phyloP scores from a whole-genome alignment of 2,888 invertebrate genomes.

The Choristoneura rosaceana region DNA sequence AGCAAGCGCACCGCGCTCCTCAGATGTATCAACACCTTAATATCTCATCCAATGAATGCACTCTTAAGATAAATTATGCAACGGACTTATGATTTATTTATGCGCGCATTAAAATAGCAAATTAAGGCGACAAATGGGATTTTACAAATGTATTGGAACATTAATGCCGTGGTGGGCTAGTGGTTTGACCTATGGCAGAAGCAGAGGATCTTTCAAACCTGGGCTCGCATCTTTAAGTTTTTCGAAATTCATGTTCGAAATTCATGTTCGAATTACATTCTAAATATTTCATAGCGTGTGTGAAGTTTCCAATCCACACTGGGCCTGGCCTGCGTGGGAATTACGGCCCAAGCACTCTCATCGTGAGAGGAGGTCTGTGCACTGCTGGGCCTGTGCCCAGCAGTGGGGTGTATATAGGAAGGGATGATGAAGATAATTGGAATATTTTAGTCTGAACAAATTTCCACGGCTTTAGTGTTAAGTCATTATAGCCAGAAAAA shows the following conservation, averaged over 20 bases:
- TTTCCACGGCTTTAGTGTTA: neutral
- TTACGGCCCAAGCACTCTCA: too few relatives aligned
- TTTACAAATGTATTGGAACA: neutral
- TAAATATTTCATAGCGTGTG: neutral
- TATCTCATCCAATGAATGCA: constrained; percentile 78
- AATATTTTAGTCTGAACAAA: neutral
- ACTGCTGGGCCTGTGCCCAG: too few relatives aligned
- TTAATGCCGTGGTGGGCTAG: neutral
- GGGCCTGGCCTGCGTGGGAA: too few relatives aligned
- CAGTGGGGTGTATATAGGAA: too few relatives aligned
- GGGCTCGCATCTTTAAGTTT: too few relatives aligned
- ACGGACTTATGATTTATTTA: constrained; percentile 77
- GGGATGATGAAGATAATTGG: too few relatives aligned
- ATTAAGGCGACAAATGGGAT: neutral
- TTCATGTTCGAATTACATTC: too few relatives aligned
- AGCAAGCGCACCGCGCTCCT: constrained; percentile 65
- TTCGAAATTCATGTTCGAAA: too few relatives aligned
- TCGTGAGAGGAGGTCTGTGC: too few relatives aligned
- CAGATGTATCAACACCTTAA: constrained; percentile 65
- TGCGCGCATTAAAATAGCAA: neutral
- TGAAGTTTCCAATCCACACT: too few relatives aligned
- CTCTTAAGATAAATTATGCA: constrained; percentile 75
- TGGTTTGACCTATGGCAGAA: too few relatives aligned
- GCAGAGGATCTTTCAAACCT: too few relatives aligned
- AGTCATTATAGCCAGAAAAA: neutral